Evolutionary conservation across 2,797 vertebrate species (phyloP), one percentile per base, ranked within the genome.

Genomic region (Mallotus villosus): DNA sequence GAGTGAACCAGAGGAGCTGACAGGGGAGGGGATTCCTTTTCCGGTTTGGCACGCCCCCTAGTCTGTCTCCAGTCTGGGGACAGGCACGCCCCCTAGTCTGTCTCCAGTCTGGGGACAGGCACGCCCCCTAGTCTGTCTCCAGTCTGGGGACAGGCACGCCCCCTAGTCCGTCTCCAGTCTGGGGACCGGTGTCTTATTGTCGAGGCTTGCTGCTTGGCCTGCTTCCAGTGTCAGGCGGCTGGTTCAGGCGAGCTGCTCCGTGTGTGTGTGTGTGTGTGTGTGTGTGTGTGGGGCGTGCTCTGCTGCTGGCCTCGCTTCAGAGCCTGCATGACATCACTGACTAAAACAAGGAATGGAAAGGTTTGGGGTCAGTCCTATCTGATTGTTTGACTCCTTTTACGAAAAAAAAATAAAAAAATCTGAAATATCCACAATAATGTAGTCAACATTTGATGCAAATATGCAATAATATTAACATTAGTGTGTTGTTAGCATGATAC

Each of bases 291-390:
- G 5, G 19, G 51, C 3, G 19, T 55, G 51, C 2, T 5, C 19
- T 55, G 51, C 24, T 46, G 14, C 29, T 34, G 73, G 74, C 80
- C 24, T 19, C 58, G 60, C 74, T 73, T 70, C 59, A 63, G 67
- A 64, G 37, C 57, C 60, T 62, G 84, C 81, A 80, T 81, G 83
- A 66, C 29, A 70, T 1, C 57, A 69, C 57, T 46, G 24, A 74
- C n/a, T 78, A 8, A 65, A 71, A 41, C 17, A 29, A 24, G 5
- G 51, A 9, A 63, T 57, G 27, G 27, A 57, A 5, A 32, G 66
- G 22, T 8, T 12, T 32, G n/a, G 25, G 29, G 24, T 29, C 17
- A 17, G 41, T 34, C 32, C 6, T 8, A 67, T n/a, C 4, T n/a
- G 51, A 55, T n/a, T 55, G 12, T 17, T 55, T 19, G 19, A 55